These are phyloP conservation scores for Beris chalybata DNA, from an alignment of 2,888 invertebrate species.

Conservation along the genomic window DNA sequence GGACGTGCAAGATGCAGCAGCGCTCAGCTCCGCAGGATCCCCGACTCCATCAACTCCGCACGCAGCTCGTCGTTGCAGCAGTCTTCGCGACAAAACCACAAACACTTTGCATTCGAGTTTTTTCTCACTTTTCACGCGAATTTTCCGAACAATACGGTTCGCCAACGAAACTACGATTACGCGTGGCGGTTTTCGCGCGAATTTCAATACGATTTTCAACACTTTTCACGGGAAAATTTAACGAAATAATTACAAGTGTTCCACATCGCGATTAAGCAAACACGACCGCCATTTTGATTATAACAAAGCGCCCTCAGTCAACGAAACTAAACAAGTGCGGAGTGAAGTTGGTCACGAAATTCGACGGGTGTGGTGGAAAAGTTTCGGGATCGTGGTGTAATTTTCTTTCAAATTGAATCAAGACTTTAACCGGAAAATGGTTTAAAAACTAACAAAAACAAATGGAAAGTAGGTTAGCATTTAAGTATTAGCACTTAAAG, in stretches of 20 bases:
- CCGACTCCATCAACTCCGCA: constrained; percentile 25
- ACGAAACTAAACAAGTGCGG: too few species aligned
- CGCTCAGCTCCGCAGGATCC: constrained; percentile 20
- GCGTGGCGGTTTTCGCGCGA: background rate
- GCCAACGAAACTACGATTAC: background rate
- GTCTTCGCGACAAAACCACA: constrained; percentile 24
- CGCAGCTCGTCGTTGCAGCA: background rate
- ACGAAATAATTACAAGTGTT: constrained; percentile 20
- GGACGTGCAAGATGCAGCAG: background rate
- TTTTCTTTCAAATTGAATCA: too few species aligned
- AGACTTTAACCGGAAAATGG: too few species aligned
- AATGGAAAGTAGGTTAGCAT: too few species aligned
- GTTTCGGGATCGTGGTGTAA: too few species aligned
- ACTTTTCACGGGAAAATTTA: constrained; percentile 22
- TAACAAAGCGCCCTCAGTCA: constrained; percentile 29
- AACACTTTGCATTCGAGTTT: constrained; percentile 20
- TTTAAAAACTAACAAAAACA: too few species aligned
- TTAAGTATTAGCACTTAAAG: too few species aligned
- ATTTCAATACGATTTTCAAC: background rate
- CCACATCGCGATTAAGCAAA: constrained; percentile 27
- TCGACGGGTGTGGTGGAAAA: background rate
- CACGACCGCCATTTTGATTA: constrained; percentile 42
- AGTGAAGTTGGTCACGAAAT: background rate
- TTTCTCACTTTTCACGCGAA: constrained; percentile 1
- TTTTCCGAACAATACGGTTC: background rate